Evolutionary conservation across 2,888 invertebrate species (phyloP).

Genomic region (Archips crataeganus): DNA sequence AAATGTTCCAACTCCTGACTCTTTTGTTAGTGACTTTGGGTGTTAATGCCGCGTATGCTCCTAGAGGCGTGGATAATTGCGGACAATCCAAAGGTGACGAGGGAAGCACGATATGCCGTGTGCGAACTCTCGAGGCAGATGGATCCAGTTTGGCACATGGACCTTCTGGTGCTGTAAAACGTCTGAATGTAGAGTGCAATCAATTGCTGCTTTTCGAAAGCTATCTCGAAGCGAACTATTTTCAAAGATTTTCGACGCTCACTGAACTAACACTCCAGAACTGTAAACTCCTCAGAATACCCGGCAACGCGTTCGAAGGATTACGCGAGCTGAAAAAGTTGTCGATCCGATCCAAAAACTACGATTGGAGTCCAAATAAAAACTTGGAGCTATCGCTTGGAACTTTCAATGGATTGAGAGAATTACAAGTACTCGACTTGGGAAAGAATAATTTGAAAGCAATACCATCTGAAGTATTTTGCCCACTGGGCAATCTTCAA

Average conservation of each 20-base stretch:
- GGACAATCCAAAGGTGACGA: constrained; percentile 76
- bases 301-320: constrained; percentile 92
- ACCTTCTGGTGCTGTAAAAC: constrained; percentile 89
- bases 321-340: constrained; percentile 92
- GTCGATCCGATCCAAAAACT: constrained; percentile 92
- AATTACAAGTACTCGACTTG: constrained; percentile 91
- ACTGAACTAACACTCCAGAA: constrained; percentile 91
- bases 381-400: constrained; percentile 90
- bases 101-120: constrained; percentile 87
- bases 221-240: constrained; percentile 89
- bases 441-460: constrained; percentile 92
- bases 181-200: constrained; percentile 91
- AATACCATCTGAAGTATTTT: constrained; percentile 92
- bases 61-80: constrained; percentile 76
- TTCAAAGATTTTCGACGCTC: constrained; percentile 90
- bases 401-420: constrained; percentile 91
- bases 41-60: constrained; percentile 78
- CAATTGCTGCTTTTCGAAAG: constrained; percentile 93
- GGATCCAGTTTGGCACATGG: constrained; percentile 87
- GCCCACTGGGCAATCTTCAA: constrained; percentile 92
- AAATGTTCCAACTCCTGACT: constrained; percentile 83
- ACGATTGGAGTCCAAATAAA: constrained; percentile 91
- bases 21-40: constrained; percentile 82
- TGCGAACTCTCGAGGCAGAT: constrained; percentile 89
- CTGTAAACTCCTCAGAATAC: constrained; percentile 92